Base-by-base conservation (phyloP, 2,113 vertebrate genomes). In the Prolemur simus region DNA sequence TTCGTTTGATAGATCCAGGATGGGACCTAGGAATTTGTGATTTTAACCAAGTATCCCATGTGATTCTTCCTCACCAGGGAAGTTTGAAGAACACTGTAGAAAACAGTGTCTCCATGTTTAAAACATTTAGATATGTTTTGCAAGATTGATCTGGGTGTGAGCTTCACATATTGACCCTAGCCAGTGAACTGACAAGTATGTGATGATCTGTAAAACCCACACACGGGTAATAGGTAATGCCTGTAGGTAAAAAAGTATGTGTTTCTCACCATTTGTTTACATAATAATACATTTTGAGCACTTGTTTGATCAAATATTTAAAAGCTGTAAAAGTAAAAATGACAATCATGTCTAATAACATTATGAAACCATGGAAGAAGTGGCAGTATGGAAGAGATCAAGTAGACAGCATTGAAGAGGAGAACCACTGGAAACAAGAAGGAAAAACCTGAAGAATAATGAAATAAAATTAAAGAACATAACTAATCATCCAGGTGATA, bases 211-310 rank as follows among this genome's bases (percentile, higher is more conserved):
- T 84, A 71, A 76, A 92, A 88, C 77, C n/a, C 42, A 37, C 32
- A 74, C 14, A 5, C n/a, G 21, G 37, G 20, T 78, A 45, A 45
- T 20, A 54, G 32, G 42, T 66, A 52, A 68, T 25, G 1, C 25
- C 17, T 82, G 11, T 82, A 21, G 76, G 52, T 85, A 93, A 95
- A 93, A 95, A 82, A 45, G 3, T 58, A 12, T 83, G 49, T 84
- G 12, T 87, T 86, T 92, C n/a, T 91, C 47, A 82, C 27, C 11
- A 58, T 47, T 88, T 91, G 56, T 49, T 92, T 90, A 84, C 4
- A 29, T 39, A 85, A 88, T 64, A 89, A 13, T 34, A 54, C n/a
- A 78, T 82, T 81, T 89, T 96, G 64, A 94, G 60, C 60, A 87
- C 49, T 81, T 66, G 63, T 1, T 89, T 42, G 66, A 88, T 84